Base-by-base conservation (phyloP, 1,140 invertebrate species). In the Penaeus vannamei region DNA sequence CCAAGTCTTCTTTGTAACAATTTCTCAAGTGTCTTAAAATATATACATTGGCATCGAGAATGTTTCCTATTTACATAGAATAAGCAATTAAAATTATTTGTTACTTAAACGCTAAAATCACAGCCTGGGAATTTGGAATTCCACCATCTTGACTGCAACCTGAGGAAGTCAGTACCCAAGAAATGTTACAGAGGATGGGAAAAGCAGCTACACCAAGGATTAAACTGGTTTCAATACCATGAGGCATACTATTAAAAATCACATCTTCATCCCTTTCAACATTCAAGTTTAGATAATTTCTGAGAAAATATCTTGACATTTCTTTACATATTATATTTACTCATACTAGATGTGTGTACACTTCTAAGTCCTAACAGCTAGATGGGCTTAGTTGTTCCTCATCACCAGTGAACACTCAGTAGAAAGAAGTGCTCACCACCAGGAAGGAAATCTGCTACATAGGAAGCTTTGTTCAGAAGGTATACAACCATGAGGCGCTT, bases 51-150 rank as follows among this genome's bases (percentile, higher is more conserved):
- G 81, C 87, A 85, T 89, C 69, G 46, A 66, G 61, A 87, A 64
- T 87, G 66, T 26, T 80, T 86, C 32, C 29, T 89, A 89, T 89
- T 77, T 89, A 89, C 87, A 89, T 79, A 80, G 59, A 84, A 84
- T 64, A 22, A 84, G 62, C 53, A 85, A 84, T 84, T 84, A 80
- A 89, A 84, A 84, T 89, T 84, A 89, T 84, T 32, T 66, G 79
- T 76, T 84, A 84, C 87, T 89, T 89, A 89, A 84, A 80, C 87
- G 80, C 82, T 89, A 89, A 84, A 89, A 89, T 89, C 87, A 89
- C 87, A 89, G 87, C 87, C 87, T 89, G 82, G 87, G 87, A 89
- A 89, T 89, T 89, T 89, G 83, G 82, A 89, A 89, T 89, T 89
- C 87, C 87, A 89, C 87, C 72, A 84, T 89, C 62, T 89, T 85